These are phyloP conservation scores for Spea multiplicata DNA, from an alignment of 2,113 vertebrate genomes.

Conservation along the genomic window DNA sequence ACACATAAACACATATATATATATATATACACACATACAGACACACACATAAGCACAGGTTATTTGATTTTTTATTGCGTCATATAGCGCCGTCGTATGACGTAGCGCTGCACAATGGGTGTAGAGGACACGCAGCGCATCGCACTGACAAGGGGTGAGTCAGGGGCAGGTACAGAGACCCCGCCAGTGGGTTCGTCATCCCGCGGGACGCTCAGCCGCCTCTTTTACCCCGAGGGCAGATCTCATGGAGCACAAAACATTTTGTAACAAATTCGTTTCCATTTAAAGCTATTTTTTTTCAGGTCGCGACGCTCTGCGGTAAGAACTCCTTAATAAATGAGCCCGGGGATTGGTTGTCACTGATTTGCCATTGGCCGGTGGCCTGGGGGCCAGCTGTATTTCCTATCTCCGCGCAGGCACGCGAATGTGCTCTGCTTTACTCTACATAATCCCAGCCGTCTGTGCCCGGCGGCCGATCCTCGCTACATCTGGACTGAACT, in stretches of 20 bases:
- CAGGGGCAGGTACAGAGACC: too few species aligned
- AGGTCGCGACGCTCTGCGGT: background rate
- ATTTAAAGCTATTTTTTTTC: background rate
- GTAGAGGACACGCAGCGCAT: too few species aligned
- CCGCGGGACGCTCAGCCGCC: too few species aligned
- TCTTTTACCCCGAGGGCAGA: too few species aligned
- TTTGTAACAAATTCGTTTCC: too few species aligned
- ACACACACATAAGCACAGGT: background rate
- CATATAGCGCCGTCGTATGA: too few species aligned
- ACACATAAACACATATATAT: too few species aligned
- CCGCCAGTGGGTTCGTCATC: too few species aligned
- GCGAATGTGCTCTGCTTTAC: background rate
- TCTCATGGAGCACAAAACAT: too few species aligned
- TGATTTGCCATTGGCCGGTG: background rate
- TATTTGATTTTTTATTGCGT: too few species aligned
- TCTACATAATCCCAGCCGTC: background rate
- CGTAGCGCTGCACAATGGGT: too few species aligned
- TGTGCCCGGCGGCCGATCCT: background rate
- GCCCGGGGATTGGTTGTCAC: background rate
- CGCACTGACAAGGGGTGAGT: too few species aligned
- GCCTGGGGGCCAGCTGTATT: conserved; percentile 3
- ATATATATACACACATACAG: background rate
- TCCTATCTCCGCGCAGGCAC: conserved; percentile 8
- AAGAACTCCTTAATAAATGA: background rate
- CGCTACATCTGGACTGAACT: background rate